Evolutionary conservation across 2,888 invertebrate genomes (phyloP), one percentile per base, ranked within the genome.

Genomic region (Dicyrtoma fusca): DNA sequence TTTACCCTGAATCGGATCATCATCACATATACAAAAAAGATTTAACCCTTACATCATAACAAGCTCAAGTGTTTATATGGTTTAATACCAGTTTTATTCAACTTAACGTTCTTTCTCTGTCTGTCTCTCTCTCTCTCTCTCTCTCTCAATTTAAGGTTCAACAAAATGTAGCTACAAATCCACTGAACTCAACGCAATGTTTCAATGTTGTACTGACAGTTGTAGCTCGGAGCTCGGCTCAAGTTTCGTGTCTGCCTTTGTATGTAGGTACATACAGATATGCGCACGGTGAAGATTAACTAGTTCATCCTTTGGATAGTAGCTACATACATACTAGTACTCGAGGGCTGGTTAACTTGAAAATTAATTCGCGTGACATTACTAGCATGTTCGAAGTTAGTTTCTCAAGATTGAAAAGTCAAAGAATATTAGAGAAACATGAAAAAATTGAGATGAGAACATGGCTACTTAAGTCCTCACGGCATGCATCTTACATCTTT

Each of bases 71-170:
- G 49, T 51, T 26, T 49, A 66, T 47, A 51, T 66, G 49, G 51
- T 66, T 68, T 57, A 57, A 57, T 68, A 68, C 68, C 26, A 68
- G 66, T 68, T 65, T 53, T 19, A 65, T 51, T 65, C 47, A 51
- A 65, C 51, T 59, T 59, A 59, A 34, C 34, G 8, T 34, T 61
- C 21, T 44, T n/a, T 49, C 49, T 49, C 49, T 34, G 8, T 34
- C 57, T 57, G 11, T 57, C 23, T 6, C 23, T 57, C 14, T 21
- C 23, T 11, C 13, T 57, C 23, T 57, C 25, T 59, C 21, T 8
- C 21, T 55, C 10, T 21, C 21, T 21, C 4, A 17, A 55, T 55
- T 55, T 5, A 34, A 34, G 34, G 34, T 34, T 34, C 34, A 34
- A 34, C 34, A 34, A 34, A 34, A 34, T 34, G 8, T 34, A 34